These are phyloP conservation scores for Protaetia brevitarsis DNA, from an alignment of 1,140 invertebrate genomes.

Conservation along the genomic window DNA sequence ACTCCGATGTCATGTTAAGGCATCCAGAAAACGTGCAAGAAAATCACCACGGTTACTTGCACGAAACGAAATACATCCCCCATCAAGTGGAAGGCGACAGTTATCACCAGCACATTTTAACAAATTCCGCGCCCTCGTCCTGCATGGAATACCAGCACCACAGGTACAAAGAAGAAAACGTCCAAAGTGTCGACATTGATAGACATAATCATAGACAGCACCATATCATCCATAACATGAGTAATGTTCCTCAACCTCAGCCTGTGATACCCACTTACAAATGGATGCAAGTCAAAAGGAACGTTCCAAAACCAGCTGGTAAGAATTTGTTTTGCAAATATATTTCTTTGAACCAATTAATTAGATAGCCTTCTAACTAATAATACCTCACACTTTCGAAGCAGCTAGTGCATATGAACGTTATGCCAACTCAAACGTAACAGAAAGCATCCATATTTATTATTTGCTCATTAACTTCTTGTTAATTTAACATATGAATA, in stretches of 20 bases:
- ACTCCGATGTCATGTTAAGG: slow-evolving; percentile 34
- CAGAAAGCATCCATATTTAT: too few species aligned
- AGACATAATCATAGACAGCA: slow-evolving; percentile 39
- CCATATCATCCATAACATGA: slow-evolving; percentile 46
- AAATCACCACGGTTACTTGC: slow-evolving; percentile 52
- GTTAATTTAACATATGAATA: too few species aligned
- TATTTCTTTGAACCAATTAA: too few species aligned
- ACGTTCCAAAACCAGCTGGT: slow-evolving; percentile 89
- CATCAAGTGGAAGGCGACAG: slow-evolving; percentile 45
- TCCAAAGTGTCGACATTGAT: slow-evolving; percentile 33
- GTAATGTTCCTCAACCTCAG: slow-evolving; percentile 44
- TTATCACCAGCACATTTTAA: slow-evolving; percentile 49
- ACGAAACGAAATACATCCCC: slow-evolving; percentile 56
- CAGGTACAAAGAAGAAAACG: slow-evolving; percentile 53
- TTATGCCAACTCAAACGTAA: too few species aligned
- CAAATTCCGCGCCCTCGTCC: slow-evolving; percentile 32
- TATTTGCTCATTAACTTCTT: too few species aligned
- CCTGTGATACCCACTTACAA: slow-evolving; percentile 82
- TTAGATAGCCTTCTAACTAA: too few species aligned
- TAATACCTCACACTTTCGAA: too few species aligned
- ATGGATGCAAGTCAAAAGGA: slow-evolving; percentile 97
- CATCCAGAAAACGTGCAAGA: slow-evolving; percentile 40
- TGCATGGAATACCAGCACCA: slow-evolving; percentile 52
- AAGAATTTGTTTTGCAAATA: slow-evolving; percentile 48
- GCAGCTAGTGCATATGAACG: too few species aligned